Evolutionary conservation across 2,797 vertebrate species (phyloP), one percentile per base, ranked within the genome.

Genomic region (Lepidocolaptes lacrymiger): DNA sequence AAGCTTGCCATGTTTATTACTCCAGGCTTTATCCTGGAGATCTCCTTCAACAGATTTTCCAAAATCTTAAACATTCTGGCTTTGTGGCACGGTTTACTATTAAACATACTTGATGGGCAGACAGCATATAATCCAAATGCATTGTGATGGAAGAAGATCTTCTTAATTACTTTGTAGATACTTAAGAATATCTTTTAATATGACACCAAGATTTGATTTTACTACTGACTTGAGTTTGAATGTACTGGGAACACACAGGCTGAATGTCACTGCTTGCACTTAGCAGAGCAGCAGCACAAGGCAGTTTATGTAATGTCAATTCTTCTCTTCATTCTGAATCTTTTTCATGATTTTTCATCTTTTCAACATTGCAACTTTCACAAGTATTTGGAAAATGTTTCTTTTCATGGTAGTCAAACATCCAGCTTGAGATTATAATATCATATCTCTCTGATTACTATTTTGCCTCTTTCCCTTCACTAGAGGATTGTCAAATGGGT

Each of bases 1-100:
- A 37, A 21, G 10, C 30, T 19, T 59, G 71, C 12, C 56, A 20
- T 3, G 1, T 32, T 62, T 59, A 22, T 58, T 59, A 24, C 18
- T 71, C 7, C 1, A 0, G 24, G 1, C 7, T 46, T 8, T n/a
- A 15, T n/a, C 36, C 39, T 43, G 0, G 37, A 0, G 5, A 26
- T 55, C 21, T 77, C 18, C 61, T 77, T 80, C 76, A 74, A 7
- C 20, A 69, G 46, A 48, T 73, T 52, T 75, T 32, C 4, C 3
- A 23, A 18, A 24, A 67, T 37, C 48, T 83, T 63, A 37, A 85
- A 61, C 8, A 52, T 46, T 46, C 21, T 2, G 28, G 14, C 28
- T 24, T 14, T 84, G 84, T 17, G 72, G 46, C 46, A 79, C 11
- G 28, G 58, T 44, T 81, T 56, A 51, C 24, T 49, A 4, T 32